Conservation (phyloP, 35 echinoderm and acorn worm genomes). For the Patiria miniata region DNA sequence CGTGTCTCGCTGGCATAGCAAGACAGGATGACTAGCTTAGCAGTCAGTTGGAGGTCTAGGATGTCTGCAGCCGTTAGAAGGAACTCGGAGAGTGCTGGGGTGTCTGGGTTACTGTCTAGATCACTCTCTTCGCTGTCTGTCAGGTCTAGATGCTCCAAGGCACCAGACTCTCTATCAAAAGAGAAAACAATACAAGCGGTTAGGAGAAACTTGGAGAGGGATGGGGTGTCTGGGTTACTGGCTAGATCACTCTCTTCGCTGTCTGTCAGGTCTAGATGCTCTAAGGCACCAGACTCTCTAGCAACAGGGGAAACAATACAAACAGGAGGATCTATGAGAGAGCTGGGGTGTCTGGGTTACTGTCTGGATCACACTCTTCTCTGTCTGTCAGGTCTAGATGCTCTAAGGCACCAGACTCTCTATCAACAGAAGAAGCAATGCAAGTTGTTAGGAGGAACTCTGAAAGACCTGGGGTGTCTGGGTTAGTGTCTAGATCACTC, state of each 20-base stretch:
- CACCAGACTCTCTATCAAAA: constrained; percentile 31
- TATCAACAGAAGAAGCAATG: background rate
- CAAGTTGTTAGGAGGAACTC: constrained; percentile 90
- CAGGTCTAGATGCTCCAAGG: constrained; percentile 81
- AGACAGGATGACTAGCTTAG: constrained; percentile 93
- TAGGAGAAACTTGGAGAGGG: constrained; percentile 84
- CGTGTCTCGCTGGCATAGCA: constrained; percentile 80
- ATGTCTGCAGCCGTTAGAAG: constrained; percentile 94
- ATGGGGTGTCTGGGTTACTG: constrained; percentile 63
- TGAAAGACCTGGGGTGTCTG: constrained; percentile 74
- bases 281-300: constrained; percentile 48
- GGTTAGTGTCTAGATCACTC: constrained; percentile 60
- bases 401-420: constrained; percentile 59
- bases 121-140: constrained; percentile 93
- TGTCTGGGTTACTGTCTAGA: constrained; percentile 62
- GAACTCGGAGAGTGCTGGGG: constrained; percentile 85
- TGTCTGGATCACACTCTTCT: constrained; percentile 84
- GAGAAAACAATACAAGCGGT: constrained; percentile 47
- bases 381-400: constrained; percentile 88
- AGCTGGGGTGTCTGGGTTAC: constrained; percentile 66
- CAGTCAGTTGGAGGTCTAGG: constrained; percentile 84
- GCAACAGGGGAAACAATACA: background rate
- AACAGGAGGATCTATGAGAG: constrained; percentile 88
- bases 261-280: constrained; percentile 89
- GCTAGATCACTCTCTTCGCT: constrained; percentile 87